Percentiles rank a stretch among this genome's conserved stretches.
Conservation (phyloP, 1,140 invertebrate genomes). For the Diabrotica virgifera region DNA sequence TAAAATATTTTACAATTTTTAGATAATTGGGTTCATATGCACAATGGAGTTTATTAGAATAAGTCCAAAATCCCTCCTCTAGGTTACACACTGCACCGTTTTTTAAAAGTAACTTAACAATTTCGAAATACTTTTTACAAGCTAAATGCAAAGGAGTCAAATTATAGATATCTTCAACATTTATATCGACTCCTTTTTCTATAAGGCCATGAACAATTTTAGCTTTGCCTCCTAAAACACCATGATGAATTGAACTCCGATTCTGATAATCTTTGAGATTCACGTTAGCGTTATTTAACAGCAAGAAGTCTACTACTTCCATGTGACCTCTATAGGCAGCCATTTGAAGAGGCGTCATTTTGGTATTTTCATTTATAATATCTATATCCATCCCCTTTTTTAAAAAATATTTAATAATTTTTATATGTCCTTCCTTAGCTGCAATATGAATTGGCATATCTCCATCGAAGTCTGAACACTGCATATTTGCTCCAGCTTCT, state of each 20-base stretch:
- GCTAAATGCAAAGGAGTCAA: slow-evolving; percentile 52
- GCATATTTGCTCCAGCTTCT: no score
- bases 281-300: slow-evolving; percentile 20
- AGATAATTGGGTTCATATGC: slow-evolving; percentile 26
- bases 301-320: slow-evolving; percentile 20
- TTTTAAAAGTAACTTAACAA: slow-evolving; percentile 29
- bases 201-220: slow-evolving; percentile 32
- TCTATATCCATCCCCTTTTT: slow-evolving; percentile 25
- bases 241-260: slow-evolving; percentile 31
- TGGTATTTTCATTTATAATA: slow-evolving; percentile 14
- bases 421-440: slow-evolving; percentile 17
- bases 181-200: slow-evolving; percentile 24
- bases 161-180: slow-evolving; percentile 22
- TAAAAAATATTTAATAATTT: slow-evolving; percentile 26
- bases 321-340: slow-evolving; percentile 46
- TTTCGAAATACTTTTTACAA: slow-evolving; percentile 68
- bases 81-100: slow-evolving; percentile 24
- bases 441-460: no score
- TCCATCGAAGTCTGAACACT: no score
- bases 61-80: slow-evolving; percentile 24
- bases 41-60: slow-evolving; percentile 32
- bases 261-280: slow-evolving; percentile 18
- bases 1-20: no score
- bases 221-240: slow-evolving; percentile 24
- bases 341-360: slow-evolving; percentile 47